Base-by-base conservation (phyloP, 2,797 vertebrate genomes). In the Tympanoctomys barrerae region DNA sequence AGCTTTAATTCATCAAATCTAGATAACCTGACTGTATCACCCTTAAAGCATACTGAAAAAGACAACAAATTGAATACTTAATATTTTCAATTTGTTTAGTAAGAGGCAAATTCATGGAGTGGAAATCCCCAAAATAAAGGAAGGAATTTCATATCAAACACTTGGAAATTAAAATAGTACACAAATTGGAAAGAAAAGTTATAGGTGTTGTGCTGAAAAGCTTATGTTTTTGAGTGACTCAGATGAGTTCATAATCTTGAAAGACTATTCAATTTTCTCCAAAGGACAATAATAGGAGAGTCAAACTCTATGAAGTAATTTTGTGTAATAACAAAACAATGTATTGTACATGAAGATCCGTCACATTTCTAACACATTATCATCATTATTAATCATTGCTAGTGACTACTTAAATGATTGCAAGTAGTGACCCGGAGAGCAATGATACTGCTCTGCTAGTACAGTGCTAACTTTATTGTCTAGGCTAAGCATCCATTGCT, bases 131-230 rank as follows among this genome's bases (percentile, higher is more conserved):
- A 91, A 42, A 87, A 81, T n/a, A 68, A 89, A 91, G 36, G 31
- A 86, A 73, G 28, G 28, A 57, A 89, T 91, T 91, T 95, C 31
- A 89, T 61, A 62, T 92, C 59, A 95, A n/a, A 89, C 54, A 6
- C 26, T 81, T 77, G 73, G 52, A 94, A 78, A 39, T 71, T 84
- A 89, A 86, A 91, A 89, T 14, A 92, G 88, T 33, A 75, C 73
- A 13, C 11, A 87, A 91, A 22, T 36, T 62, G 22, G 87, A 33
- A 81, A 82, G 24, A 57, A 6, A 26, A 85, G 42, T 73, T 66
- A 61, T 14, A 83, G 13, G 66, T n/a, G 31, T 7, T 36, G 19
- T 81, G 14, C 46, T 21, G 59, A 78, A 87, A 66, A 90, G 66
- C 11, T 73, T 5, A 36, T n/a, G 54, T 68, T 73, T 42, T 77